Base-by-base conservation (phyloP, 2,113 vertebrate species). In the Arenaria interpres region DNA sequence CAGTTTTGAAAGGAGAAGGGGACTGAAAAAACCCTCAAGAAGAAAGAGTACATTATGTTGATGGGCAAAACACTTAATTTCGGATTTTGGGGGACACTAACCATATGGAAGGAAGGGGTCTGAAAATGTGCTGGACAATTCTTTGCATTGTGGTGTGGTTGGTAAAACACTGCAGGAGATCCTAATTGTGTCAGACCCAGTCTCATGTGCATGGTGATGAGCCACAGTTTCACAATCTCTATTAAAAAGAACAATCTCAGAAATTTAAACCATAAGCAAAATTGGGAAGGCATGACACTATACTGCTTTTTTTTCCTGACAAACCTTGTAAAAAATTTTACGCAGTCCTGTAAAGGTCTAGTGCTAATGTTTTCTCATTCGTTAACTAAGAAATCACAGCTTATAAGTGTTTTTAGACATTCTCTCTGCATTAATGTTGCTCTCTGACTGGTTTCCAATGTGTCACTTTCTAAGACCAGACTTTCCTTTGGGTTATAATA, bases 341-440 rank as follows among this genome's bases (percentile, higher is more conserved):
- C 12, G 19, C 14, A 32, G 10, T 54, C 96, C 86, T 84, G 10
- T 56, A 56, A 74, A 74, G 15, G 56, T 79, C 11, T 77, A 54
- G 18, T 84, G 33, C 6, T 75, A 91, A 51, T 80, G 64, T 7
- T 73, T 80, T 83, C 35, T 88, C 43, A 74, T 72, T 85, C 2
- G 0, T 91, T 93, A 88, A 71, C 75, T 83, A 57, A 76, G 62
- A 85, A 96, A 77, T 66, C 62, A 83, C 24, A 77, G 15, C 18
- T 77, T 19, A 3, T 80, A 90, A 95, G 50, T 90, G 82, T 68
- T 92, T 91, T 90, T 72, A 85, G 64, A 64, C 51, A 67, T 50
- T 69, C n/a, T 59, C 7, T 63, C 56, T 74, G 41, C 59, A 71
- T 90, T 92, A 96, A 69, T 54, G 43, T 59, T 14, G 3, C 16